Conservation (phyloP, 23 tunicate genomes). For the Oikopleura dioica region DNA sequence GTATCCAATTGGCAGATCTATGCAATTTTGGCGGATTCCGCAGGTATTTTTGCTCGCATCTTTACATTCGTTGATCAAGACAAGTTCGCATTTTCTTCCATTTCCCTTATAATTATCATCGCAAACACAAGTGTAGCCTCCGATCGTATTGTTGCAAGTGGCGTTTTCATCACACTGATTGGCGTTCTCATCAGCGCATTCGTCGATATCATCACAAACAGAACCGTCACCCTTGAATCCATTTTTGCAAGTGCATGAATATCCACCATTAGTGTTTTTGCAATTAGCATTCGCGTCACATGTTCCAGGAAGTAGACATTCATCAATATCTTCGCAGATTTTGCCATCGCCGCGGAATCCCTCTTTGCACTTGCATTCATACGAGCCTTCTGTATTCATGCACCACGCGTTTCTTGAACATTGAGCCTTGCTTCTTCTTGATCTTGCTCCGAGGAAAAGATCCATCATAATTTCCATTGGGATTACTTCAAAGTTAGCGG, state of each 20-base stretch:
- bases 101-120: background rate
- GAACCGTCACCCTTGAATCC: background rate
- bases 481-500: too few species aligned
- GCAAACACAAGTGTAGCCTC: background rate
- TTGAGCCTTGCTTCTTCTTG: too few species aligned
- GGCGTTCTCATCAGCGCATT: conserved; percentile 1
- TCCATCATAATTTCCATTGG: too few species aligned
- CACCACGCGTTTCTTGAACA: background rate
- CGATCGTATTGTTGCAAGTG: background rate
- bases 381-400: background rate
- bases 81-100: background rate
- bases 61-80: too few species aligned
- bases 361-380: background rate
- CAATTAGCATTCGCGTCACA: conserved; percentile 7
- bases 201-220: conserved; percentile 9
- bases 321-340: conserved; percentile 1
- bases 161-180: background rate
- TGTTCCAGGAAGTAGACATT: too few species aligned
- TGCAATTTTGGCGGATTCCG: background rate
- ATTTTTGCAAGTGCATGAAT: background rate
- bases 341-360: background rate
- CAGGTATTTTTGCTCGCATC: background rate
- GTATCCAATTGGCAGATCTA: background rate
- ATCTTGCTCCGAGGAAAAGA: too few species aligned
- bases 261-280: background rate